Conservation (phyloP, 2,888 invertebrate species). For the Synanthedon vespiformis region DNA sequence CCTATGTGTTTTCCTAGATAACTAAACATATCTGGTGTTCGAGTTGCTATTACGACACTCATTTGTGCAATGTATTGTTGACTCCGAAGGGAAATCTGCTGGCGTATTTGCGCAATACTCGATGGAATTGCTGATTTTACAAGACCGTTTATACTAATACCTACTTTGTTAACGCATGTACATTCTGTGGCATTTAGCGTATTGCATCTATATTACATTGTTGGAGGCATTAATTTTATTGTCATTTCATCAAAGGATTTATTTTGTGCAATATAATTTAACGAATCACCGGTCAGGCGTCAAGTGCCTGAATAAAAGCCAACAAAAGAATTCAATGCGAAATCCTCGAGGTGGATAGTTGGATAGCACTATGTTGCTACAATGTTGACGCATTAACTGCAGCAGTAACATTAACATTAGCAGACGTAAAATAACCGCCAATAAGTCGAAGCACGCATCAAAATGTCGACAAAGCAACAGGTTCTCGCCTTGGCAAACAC, state of each 20-base stretch:
- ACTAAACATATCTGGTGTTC: conserved; percentile 42
- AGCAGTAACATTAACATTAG: conserved; percentile 59
- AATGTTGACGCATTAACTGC: conserved; percentile 55
- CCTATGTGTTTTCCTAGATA: conserved; percentile 50
- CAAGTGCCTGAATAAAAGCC: conserved; percentile 18
- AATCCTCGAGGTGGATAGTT: conserved; percentile 12
- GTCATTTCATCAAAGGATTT: conserved; percentile 1
- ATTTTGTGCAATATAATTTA: neutral
- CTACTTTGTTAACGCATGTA: conserved; percentile 28
- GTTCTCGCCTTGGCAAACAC: conserved; percentile 63
- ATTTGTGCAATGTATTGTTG: conserved; percentile 54
- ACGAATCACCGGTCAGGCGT: conserved; percentile 7
- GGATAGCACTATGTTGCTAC: conserved; percentile 23
- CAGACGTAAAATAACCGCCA: conserved; percentile 66
- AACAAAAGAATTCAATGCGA: conserved; percentile 20
- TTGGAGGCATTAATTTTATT: neutral
- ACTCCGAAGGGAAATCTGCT: conserved; percentile 56
- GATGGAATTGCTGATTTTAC: conserved; percentile 40
- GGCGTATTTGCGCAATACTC: conserved; percentile 42
- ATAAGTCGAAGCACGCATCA: conserved; percentile 63
- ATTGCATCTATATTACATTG: conserved; percentile 4
- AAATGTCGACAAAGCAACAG: conserved; percentile 65
- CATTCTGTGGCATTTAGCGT: conserved; percentile 20
- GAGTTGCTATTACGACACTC: conserved; percentile 47
- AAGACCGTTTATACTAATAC: conserved; percentile 37